Conservation (phyloP, 1,140 invertebrate species). For the Drosophila tani region DNA sequence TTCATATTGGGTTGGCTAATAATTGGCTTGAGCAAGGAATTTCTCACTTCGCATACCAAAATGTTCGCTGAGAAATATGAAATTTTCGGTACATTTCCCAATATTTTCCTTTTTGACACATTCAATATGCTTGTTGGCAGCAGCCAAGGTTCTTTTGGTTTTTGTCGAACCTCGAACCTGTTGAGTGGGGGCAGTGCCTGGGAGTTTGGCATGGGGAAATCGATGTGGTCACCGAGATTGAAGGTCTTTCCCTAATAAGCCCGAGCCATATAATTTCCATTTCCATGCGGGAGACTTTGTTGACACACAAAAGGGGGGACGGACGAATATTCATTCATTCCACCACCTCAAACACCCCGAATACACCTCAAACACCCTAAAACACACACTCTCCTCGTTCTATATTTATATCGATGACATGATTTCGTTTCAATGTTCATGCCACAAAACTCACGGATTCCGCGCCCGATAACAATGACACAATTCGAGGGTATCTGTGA, state of each 20-base stretch:
- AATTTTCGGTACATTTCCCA: constrained; percentile 9
- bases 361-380: constrained; percentile 12
- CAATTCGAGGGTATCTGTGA: constrained; percentile 29
- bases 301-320: constrained; percentile 27
- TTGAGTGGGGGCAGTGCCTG: constrained; percentile 24
- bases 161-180: constrained; percentile 30
- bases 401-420: constrained; percentile 70
- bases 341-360: background rate
- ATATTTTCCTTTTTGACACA: constrained; percentile 31
- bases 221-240: constrained; percentile 45
- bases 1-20: constrained; percentile 3
- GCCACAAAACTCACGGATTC: constrained; percentile 68
- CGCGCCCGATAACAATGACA: constrained; percentile 63
- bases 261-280: constrained; percentile 31
- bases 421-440: constrained; percentile 69
- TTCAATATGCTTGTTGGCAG: constrained; percentile 33
- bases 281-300: constrained; percentile 36
- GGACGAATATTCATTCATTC: background rate
- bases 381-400: constrained; percentile 34
- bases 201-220: constrained; percentile 34
- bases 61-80: constrained; percentile 4
- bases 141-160: constrained; percentile 34
- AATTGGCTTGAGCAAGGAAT: constrained; percentile 22
- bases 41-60: background rate
- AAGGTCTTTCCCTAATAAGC: constrained; percentile 43